phyloP scores from a whole-genome alignment of 2,888 invertebrate genomes.

The Metallyticus violacea region DNA sequence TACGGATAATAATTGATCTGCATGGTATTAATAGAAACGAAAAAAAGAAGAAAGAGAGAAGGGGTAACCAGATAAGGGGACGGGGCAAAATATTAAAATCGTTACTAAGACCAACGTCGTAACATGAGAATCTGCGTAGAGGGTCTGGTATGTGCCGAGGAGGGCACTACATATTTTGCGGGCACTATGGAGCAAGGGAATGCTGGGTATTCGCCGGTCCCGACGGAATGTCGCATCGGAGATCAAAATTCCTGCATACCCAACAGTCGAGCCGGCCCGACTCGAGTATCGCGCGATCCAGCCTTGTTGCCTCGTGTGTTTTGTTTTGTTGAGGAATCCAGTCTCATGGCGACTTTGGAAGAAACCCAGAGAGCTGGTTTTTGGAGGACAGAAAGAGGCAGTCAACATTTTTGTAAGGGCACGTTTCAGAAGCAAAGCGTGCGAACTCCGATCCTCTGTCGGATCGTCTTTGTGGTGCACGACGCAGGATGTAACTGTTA shows the following conservation, averaged over 20 bases:
- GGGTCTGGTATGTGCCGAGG: neutral
- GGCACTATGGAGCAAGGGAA: slow-evolving; percentile 8
- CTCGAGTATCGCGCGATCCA: neutral
- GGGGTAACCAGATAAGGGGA: too few species aligned
- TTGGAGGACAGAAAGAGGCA: neutral
- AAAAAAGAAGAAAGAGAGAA: too few species aligned
- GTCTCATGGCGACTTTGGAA: neutral
- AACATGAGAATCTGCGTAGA: too few species aligned
- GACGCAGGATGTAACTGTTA: too few species aligned
- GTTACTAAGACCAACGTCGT: neutral
- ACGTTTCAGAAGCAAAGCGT: neutral
- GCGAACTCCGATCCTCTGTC: neutral
- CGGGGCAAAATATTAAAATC: too few species aligned
- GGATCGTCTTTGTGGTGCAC: neutral
- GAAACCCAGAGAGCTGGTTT: neutral
- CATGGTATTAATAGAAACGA: too few species aligned
- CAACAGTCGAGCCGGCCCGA: slow-evolving; percentile 3
- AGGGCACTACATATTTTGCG: slow-evolving; percentile 9
- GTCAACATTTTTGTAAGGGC: neutral
- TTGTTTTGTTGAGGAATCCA: neutral
- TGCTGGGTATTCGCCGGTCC: slow-evolving; percentile 6
- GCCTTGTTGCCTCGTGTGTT: too few species aligned
- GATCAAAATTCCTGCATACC: slow-evolving; percentile 28
- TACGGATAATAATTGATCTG: too few species aligned
- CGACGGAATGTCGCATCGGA: slow-evolving; percentile 28